Evolutionary conservation across 2,113 vertebrate genomes (phyloP).

Genomic region (Hystrix brachyura): DNA sequence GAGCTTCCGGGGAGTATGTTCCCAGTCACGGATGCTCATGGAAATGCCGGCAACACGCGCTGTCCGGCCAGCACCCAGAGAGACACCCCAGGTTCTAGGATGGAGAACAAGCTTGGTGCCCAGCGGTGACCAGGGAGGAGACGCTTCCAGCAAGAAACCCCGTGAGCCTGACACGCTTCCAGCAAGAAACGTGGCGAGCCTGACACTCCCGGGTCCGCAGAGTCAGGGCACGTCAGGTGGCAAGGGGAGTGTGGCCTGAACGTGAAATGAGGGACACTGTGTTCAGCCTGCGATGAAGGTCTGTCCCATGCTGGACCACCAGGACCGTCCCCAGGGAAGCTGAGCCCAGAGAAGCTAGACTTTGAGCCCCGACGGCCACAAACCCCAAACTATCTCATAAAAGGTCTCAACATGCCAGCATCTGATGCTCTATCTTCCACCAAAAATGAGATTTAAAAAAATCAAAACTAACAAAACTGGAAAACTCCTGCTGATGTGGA

Average conservation of each 20-base stretch:
- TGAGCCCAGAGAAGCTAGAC: background rate
- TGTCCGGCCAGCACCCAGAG: background rate
- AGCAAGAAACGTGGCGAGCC: background rate
- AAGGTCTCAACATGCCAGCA: conserved; percentile 18
- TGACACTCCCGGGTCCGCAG: background rate
- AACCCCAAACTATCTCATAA: background rate
- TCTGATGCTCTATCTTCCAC: background rate
- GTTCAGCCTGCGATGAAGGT: background rate
- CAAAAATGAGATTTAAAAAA: conserved; percentile 3
- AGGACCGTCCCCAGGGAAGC: background rate
- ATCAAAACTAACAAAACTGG: background rate
- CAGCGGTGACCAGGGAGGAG: background rate
- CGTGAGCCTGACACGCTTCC: background rate
- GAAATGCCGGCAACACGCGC: background rate
- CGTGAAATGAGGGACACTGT: background rate
- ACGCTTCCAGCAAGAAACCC: background rate
- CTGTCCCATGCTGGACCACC: background rate
- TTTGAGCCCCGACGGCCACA: background rate
- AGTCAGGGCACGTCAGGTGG: background rate
- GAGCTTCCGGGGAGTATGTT: background rate
- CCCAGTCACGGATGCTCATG: background rate
- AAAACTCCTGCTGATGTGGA: conserved; percentile 17
- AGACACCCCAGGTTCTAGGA: background rate
- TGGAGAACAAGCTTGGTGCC: background rate
- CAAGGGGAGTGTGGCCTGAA: background rate